phyloP scores from a whole-genome alignment of 2,888 invertebrate species.

The Heteromurus nitidus region DNA sequence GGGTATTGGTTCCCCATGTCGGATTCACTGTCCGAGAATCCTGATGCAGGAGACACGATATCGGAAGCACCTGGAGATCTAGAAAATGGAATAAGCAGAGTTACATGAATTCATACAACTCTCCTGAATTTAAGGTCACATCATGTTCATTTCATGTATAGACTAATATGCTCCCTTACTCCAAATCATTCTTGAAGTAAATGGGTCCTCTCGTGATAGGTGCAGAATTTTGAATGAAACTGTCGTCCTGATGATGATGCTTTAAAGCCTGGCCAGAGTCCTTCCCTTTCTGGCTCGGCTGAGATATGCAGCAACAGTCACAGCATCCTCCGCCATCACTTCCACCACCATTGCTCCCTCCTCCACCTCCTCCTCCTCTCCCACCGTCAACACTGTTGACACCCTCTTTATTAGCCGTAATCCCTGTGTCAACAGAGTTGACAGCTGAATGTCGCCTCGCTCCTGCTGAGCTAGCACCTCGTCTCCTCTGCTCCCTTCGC shows the following conservation, averaged over 20 bases:
- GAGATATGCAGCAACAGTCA: constrained; percentile 55
- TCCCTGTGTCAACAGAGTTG: constrained; percentile 27
- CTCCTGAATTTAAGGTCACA: no score
- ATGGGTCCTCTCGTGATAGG: constrained; percentile 67
- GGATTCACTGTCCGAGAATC: constrained; percentile 70
- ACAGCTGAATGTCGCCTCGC: constrained; percentile 12
- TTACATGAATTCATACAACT: not conserved
- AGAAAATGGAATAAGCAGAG: not conserved
- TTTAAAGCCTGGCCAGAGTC: not conserved
- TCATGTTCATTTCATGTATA: no score
- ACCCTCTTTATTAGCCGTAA: not conserved
- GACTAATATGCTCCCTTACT: constrained; percentile 60
- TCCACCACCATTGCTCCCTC: not conserved
- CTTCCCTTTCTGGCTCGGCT: not conserved
- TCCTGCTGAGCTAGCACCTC: not conserved
- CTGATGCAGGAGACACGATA: constrained; percentile 69
- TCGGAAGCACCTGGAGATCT: constrained; percentile 70
- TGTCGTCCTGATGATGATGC: constrained; percentile 16
- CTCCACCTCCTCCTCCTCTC: constrained; percentile 8
- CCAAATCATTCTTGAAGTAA: constrained; percentile 66
- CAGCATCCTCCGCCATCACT: constrained; percentile 18
- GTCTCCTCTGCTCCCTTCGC: constrained; percentile 15
- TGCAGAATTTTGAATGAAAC: constrained; percentile 42
- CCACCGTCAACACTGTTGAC: not conserved
- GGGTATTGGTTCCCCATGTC: constrained; percentile 57